phyloP scores from a whole-genome alignment of 2,888 invertebrate species.

The Eupithecia subfuscata region DNA sequence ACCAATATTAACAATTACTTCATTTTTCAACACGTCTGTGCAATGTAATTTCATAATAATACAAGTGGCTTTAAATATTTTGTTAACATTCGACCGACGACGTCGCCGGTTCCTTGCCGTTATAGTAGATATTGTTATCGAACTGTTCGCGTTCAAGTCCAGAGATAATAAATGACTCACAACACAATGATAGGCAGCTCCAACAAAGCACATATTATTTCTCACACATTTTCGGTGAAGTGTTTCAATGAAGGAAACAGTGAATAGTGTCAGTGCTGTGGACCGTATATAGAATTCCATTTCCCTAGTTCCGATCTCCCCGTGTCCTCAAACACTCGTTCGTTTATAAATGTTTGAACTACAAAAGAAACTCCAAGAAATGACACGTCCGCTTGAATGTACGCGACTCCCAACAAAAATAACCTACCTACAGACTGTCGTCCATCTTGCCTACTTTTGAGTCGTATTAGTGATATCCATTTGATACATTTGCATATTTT shows the following conservation, averaged over 20 bases:
- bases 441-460: constrained; percentile 36
- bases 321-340: constrained; percentile 34
- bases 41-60: neutral
- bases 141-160: constrained; percentile 54
- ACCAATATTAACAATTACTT: neutral
- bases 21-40: neutral
- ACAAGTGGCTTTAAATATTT: constrained; percentile 40
- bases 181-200: constrained; percentile 47
- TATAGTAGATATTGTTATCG: constrained; percentile 55
- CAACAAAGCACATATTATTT: constrained; percentile 47
- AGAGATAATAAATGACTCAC: constrained; percentile 65
- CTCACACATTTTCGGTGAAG: neutral
- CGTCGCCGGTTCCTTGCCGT: constrained; percentile 41
- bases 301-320: constrained; percentile 30
- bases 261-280: neutral
- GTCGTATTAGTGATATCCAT: constrained; percentile 25
- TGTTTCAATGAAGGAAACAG: neutral
- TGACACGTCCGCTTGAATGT: constrained; percentile 72
- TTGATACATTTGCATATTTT: neutral
- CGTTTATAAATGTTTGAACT: constrained; percentile 44
- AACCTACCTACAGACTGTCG: constrained; percentile 40
- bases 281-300: constrained; percentile 20
- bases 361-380: constrained; percentile 65
- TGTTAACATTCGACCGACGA: constrained; percentile 43
- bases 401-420: constrained; percentile 67